Conservation (phyloP, 2,888 invertebrate species). For the Andrena trimmerana region DNA sequence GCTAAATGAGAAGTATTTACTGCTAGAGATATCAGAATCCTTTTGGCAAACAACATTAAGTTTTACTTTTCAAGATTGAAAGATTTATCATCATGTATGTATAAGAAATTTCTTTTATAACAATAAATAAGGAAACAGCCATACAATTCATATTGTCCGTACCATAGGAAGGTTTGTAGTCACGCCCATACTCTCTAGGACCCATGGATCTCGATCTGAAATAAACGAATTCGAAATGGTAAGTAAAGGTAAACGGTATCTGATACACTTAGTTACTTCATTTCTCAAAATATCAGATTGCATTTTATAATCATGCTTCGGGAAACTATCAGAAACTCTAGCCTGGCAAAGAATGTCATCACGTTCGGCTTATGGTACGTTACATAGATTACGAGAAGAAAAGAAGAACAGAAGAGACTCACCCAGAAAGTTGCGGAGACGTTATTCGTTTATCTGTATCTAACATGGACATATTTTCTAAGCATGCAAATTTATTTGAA, state of each 20-base stretch:
- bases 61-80: slow-evolving; percentile 75
- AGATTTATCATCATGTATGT: slow-evolving; percentile 74
- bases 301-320: slow-evolving; percentile 61
- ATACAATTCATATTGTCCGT: slow-evolving; percentile 48
- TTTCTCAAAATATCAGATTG: slow-evolving; percentile 44
- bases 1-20: background rate
- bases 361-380: slow-evolving; percentile 60
- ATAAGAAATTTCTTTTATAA: background rate
- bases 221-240: slow-evolving; percentile 38
- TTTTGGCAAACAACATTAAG: slow-evolving; percentile 79
- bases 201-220: slow-evolving; percentile 82
- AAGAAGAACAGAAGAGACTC: slow-evolving; percentile 48
- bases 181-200: slow-evolving; percentile 79
- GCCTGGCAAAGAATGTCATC: slow-evolving; percentile 71
- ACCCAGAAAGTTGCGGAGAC: slow-evolving; percentile 80
- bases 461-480: slow-evolving; percentile 83
- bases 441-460: slow-evolving; percentile 80
- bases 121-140: background rate
- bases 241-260: background rate
- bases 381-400: background rate
- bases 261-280: background rate
- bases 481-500: slow-evolving; percentile 85
- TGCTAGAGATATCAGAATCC: slow-evolving; percentile 73
- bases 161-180: slow-evolving; percentile 81
- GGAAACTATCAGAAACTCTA: slow-evolving; percentile 82